Evolutionary conservation across 2,888 invertebrate genomes (phyloP).

Genomic region (Limnephilus marmoratus): DNA sequence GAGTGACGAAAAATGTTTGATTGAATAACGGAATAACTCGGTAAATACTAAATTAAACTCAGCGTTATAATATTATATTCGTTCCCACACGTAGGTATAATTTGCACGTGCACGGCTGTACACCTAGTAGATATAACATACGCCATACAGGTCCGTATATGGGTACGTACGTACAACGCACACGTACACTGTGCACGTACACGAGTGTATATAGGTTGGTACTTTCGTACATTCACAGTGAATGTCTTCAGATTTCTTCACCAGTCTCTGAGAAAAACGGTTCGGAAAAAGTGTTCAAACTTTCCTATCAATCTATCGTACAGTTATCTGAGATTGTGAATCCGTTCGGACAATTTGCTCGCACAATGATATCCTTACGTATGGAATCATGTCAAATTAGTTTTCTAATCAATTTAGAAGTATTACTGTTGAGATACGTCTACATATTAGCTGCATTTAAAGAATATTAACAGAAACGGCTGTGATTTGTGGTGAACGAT

Average conservation of each 20-base stretch:
- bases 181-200: neutral
- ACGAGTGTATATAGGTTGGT: neutral
- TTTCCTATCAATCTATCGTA: neutral
- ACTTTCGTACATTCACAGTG: neutral
- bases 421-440: neutral
- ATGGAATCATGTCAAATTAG: neutral
- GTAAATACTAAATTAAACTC: neutral
- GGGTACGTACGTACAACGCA: neutral
- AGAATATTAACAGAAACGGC: no score
- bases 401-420: neutral
- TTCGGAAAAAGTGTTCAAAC: neutral
- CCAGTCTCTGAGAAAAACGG: no score
- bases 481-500: no score
- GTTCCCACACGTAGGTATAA: neutral
- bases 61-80: neutral
- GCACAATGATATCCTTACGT: neutral
- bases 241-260: constrained; percentile 4
- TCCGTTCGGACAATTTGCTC: constrained; percentile 6
- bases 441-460: no score
- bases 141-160: neutral
- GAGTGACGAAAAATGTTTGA: neutral
- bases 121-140: neutral
- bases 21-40: neutral
- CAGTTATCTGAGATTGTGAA: neutral
- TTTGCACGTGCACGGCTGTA: neutral